Conservation (phyloP, 2,113 vertebrate genomes). For the Mirounga angustirostris region DNA sequence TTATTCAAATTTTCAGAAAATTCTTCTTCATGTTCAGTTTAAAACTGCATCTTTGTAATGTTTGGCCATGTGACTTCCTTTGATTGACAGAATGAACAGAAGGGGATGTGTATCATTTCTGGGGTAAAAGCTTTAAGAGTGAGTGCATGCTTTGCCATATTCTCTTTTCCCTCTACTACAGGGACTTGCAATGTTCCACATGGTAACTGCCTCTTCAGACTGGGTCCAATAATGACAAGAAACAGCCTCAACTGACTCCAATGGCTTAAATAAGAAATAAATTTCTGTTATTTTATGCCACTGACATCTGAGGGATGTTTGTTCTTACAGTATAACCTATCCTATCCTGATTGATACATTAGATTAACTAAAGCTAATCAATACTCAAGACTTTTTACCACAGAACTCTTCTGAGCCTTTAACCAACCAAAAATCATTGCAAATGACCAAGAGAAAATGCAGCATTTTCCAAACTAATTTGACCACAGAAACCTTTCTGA, state of each 20-base stretch:
- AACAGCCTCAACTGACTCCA: background rate
- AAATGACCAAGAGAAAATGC: background rate
- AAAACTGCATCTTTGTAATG: background rate
- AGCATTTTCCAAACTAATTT: slow-evolving; percentile 55
- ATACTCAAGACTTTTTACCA: background rate
- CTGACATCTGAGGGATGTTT: slow-evolving; percentile 20
- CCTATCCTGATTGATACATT: background rate
- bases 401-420: slow-evolving; percentile 38
- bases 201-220: background rate
- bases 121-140: background rate
- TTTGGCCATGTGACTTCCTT: background rate
- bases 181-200: background rate
- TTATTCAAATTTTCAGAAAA: slow-evolving; percentile 24
- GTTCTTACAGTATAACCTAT: slow-evolving; percentile 15
- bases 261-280: slow-evolving; percentile 25
- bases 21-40: background rate
- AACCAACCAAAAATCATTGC: background rate
- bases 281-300: background rate
- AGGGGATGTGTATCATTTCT: background rate
- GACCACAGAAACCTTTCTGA: background rate
- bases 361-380: slow-evolving; percentile 39
- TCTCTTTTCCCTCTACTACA: background rate
- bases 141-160: background rate
- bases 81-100: background rate
- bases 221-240: background rate